Percentiles rank a stretch among this genome's conserved stretches.
Conservation (phyloP, 2,113 vertebrate genomes). For the Lepisosteus oculatus region DNA sequence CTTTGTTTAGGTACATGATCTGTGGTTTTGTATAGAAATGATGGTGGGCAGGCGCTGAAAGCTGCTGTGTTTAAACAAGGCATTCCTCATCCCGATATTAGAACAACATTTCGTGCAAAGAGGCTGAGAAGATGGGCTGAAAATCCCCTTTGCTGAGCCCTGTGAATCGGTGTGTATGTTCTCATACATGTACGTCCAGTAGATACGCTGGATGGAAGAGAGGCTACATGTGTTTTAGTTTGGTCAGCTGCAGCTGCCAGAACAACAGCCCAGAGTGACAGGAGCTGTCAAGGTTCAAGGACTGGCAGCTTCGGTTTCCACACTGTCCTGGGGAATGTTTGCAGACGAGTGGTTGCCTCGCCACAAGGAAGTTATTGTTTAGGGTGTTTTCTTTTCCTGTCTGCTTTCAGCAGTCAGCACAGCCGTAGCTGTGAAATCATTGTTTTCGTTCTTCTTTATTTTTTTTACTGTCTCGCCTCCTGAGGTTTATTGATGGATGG, state of each 20-base stretch:
- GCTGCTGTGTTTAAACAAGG: constrained; percentile 56
- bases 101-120: constrained; percentile 55
- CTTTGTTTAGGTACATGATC: neutral
- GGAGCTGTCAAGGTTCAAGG: too few species aligned
- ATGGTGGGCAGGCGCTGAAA: constrained; percentile 28
- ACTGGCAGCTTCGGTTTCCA: too few species aligned
- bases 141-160: neutral
- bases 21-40: constrained; percentile 27
- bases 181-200: neutral
- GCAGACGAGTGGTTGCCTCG: neutral
- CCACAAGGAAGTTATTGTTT: neutral
- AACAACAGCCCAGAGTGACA: too few species aligned
- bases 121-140: constrained; percentile 38
- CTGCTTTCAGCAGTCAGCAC: neutral
- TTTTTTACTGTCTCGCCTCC: neutral
- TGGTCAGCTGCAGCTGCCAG: too few species aligned
- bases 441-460: neutral
- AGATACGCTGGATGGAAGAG: too few species aligned
- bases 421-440: neutral
- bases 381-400: neutral
- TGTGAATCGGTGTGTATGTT: neutral
- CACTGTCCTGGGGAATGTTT: neutral
- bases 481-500: neutral
- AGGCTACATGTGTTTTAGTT: too few species aligned
- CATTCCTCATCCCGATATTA: constrained; percentile 63